A percentile compares a stretch with the other conserved stretches of the same genome.
Evolutionary conservation across 2,888 invertebrate species (phyloP).

Genomic region (Himalopsyche tibetana): DNA sequence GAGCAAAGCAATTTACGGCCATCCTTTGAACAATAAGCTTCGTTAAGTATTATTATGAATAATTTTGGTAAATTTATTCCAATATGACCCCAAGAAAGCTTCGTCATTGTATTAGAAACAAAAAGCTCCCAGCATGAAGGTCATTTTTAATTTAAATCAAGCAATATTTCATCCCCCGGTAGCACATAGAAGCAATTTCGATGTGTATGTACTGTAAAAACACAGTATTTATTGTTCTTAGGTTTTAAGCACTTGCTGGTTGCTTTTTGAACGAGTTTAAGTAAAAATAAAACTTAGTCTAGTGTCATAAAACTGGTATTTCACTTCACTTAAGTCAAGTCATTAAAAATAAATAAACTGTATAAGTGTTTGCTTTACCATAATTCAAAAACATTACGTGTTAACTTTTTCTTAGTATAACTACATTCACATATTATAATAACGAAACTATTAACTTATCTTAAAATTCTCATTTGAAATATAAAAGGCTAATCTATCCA

Average conservation of each 20-base stretch:
- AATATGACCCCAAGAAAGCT: slow-evolving; percentile 25
- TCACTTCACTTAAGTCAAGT: too few species aligned
- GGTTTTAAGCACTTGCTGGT: slow-evolving; percentile 41
- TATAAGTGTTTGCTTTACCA: too few species aligned
- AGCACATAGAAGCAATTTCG: slow-evolving; percentile 28
- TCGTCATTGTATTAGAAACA: slow-evolving; percentile 26
- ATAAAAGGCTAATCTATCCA: too few species aligned
- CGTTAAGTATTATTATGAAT: slow-evolving; percentile 30
- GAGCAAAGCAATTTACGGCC: slow-evolving; percentile 10
- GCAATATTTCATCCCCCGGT: slow-evolving; percentile 46
- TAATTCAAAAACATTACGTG: too few species aligned
- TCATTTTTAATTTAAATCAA: slow-evolving; percentile 53
- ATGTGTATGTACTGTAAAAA: slow-evolving; percentile 20
- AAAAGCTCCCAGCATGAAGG: slow-evolving; percentile 38
- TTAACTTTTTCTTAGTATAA: too few species aligned
- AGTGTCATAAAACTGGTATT: too few species aligned
- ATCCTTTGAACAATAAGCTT: slow-evolving; percentile 20
- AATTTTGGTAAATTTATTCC: slow-evolving; percentile 21
- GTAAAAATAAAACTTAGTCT: too few species aligned
- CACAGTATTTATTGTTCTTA: slow-evolving; percentile 31
- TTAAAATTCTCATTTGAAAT: too few species aligned
- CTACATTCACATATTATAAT: too few species aligned
- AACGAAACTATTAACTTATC: too few species aligned
- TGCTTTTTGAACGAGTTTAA: background rate
- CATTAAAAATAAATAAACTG: too few species aligned